Evolutionary conservation across 2,113 vertebrate genomes (phyloP), one percentile per base, ranked within the genome.

Genomic region (Ancistrus triradiatus): DNA sequence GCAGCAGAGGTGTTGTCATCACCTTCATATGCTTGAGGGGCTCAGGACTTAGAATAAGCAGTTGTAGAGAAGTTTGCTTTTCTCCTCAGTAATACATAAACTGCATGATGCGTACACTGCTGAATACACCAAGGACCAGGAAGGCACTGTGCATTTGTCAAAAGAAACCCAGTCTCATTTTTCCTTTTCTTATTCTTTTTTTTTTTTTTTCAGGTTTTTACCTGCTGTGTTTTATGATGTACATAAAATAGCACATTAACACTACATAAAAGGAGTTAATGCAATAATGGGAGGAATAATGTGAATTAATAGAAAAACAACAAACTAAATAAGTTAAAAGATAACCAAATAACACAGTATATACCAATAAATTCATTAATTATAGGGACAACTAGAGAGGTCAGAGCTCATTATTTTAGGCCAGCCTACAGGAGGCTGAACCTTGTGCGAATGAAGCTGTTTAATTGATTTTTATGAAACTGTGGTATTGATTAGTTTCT

Each of bases 401-500:
- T n/a, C n/a, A n/a, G n/a, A n/a, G n/a, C n/a, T n/a, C n/a, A n/a
- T n/a, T n/a, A n/a, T n/a, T n/a, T n/a, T n/a, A n/a, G n/a, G n/a
- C n/a, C n/a, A n/a, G n/a, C n/a, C n/a, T n/a, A n/a, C n/a, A n/a
- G n/a, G n/a, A n/a, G n/a, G n/a, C n/a, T n/a, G n/a, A n/a, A 31
- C 27, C 27, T 31, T 3, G 27, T 31, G 3, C 27, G 65, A 66
- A 63, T 75, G 77, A 74, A 70, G 28, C 35, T 66, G 70, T 81
- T 84, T 81, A 80, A 89, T 87, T 86, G 85, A 88, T 86, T 75
- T 71, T 79, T 72, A 75, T 71, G 67, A 70, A 75, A 72, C 42
- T 35, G 38, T 43, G 55, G 61, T 80, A 82, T 86, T 77, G 85
- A 86, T 83, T 68, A 85, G 78, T 75, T 73, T 70, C 71, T 71